A percentile compares a stretch with the other conserved stretches of the same genome.
Evolutionary conservation across 2,797 vertebrate genomes (phyloP).

Genomic region (Poecilia velifera): DNA sequence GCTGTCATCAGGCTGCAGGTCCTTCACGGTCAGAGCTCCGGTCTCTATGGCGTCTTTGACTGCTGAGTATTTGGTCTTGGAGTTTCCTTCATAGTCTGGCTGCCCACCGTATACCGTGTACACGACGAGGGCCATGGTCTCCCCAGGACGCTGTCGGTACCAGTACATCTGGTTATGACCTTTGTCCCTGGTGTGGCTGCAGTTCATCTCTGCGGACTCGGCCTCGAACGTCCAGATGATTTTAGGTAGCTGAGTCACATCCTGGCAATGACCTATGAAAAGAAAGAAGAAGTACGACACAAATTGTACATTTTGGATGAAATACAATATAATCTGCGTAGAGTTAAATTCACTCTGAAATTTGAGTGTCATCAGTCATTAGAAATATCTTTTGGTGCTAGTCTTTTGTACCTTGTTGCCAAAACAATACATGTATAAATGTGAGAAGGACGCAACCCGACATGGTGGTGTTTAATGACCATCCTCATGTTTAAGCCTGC

Average conservation of each 20-base stretch:
- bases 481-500: neutral
- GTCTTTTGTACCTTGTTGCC: conserved; percentile 24
- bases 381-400: neutral
- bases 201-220: conserved; percentile 29
- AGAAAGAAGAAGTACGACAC: neutral
- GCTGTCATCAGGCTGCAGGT: conserved; percentile 9
- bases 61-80: conserved; percentile 36
- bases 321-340: neutral
- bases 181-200: conserved; percentile 23
- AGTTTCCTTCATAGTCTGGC: rapidly evolving
- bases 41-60: neutral
- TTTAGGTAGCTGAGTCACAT: conserved; percentile 31
- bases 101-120: neutral
- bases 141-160: conserved; percentile 46
- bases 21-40: conserved; percentile 15
- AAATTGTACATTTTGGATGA: neutral
- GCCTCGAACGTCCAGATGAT: conserved; percentile 17
- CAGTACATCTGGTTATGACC: conserved; percentile 33
- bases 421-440: neutral
- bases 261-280: conserved; percentile 25
- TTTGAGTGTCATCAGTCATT: neutral
- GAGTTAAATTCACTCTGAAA: neutral
- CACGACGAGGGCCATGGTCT: conserved; percentile 36
- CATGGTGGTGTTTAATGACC: neutral
- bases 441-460: neutral